phyloP scores from a whole-genome alignment of 2,113 vertebrate species.

The Ciconia stormi region DNA sequence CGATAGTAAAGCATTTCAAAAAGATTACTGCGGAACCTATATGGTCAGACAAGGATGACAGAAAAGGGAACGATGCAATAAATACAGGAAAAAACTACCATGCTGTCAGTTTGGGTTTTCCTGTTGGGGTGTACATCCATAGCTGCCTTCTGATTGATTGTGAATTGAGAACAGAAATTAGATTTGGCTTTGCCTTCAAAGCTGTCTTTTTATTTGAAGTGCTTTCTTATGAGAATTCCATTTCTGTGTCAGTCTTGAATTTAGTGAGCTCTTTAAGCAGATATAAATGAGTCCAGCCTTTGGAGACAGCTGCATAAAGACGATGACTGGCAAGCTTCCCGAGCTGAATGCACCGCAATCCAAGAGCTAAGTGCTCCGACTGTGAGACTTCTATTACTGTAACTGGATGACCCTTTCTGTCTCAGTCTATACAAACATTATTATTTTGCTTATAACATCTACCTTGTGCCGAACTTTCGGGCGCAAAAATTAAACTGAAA shows the following conservation, averaged over 20 bases:
- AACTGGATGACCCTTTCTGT: not conserved
- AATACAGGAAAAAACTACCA: not conserved
- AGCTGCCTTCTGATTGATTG: not conserved
- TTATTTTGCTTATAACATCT: not conserved
- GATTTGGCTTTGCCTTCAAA: conserved; percentile 48
- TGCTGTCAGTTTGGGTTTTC: conserved; percentile 16
- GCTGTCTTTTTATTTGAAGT: conserved; percentile 42
- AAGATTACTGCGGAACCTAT: not conserved
- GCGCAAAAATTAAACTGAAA: not conserved
- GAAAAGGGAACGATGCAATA: not conserved
- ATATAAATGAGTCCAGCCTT: not conserved
- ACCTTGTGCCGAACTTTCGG: not conserved
- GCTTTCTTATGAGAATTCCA: conserved; percentile 15
- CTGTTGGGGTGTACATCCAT: not conserved
- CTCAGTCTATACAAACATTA: not conserved
- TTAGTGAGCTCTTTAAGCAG: conserved; percentile 23
- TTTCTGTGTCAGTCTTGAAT: conserved; percentile 28
- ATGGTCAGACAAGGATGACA: not conserved
- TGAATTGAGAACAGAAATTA: not conserved
- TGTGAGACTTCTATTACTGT: not conserved
- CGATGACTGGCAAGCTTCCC: not conserved
- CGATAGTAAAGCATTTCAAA: not conserved
- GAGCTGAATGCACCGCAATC: not conserved
- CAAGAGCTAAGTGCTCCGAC: fast-evolving
- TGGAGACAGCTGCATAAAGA: not conserved